Evolutionary conservation across 1,140 invertebrate species (phyloP).

Genomic region (Sycophila sp.): DNA sequence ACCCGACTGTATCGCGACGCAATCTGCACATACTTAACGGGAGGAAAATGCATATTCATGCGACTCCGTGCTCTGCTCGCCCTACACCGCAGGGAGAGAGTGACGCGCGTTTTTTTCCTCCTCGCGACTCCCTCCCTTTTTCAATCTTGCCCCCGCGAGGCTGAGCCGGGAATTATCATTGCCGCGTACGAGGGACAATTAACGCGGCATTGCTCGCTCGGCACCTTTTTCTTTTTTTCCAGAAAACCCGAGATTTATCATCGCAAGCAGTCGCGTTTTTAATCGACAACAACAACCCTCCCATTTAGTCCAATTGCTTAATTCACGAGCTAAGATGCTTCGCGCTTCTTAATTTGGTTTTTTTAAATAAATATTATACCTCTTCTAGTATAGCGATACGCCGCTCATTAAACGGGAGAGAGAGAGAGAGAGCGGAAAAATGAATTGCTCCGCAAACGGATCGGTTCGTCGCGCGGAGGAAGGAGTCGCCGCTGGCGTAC

Average conservation of each 20-base stretch:
- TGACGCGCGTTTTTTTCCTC: conserved; percentile 50
- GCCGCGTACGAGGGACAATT: conserved; percentile 20
- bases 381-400: too few relatives aligned
- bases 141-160: background rate
- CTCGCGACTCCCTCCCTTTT: background rate
- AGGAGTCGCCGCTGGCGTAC: conserved; percentile 51
- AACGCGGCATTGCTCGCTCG: too few relatives aligned
- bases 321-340: too few relatives aligned
- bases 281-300: too few relatives aligned
- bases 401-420: too few relatives aligned
- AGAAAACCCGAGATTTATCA: background rate
- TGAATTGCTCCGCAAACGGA: conserved; percentile 37
- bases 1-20: conserved; percentile 63
- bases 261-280: too few relatives aligned
- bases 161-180: conserved; percentile 39
- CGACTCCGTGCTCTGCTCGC: conserved; percentile 38
- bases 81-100: conserved; percentile 52
- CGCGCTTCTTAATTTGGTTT: too few relatives aligned
- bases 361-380: too few relatives aligned
- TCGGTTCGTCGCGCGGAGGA: conserved; percentile 50
- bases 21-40: conserved; percentile 67
- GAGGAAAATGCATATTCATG: conserved; percentile 67
- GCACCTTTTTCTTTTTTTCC: background rate
- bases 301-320: too few relatives aligned
- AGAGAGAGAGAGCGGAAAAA: conserved; percentile 34